Evolutionary conservation across 1,140 invertebrate genomes (phyloP).

Genomic region (Pseudomyrmex flavicornis): DNA sequence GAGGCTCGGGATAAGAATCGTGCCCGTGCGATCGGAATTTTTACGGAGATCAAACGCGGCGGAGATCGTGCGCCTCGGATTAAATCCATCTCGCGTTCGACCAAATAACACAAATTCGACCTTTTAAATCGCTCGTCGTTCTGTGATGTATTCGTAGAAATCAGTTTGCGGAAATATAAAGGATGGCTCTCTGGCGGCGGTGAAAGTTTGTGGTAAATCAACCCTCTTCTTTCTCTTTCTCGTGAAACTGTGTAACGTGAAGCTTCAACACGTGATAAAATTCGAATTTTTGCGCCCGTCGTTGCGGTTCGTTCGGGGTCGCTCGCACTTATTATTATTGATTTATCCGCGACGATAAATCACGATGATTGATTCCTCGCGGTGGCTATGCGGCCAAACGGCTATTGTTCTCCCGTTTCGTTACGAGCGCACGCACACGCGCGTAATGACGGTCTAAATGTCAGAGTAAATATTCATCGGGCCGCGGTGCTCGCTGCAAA

Average conservation of each 20-base stretch:
- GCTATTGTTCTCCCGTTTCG: conserved; percentile 30
- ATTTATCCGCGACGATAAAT: conserved; percentile 41
- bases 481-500: conserved; percentile 14
- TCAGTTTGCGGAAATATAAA: conserved; percentile 2
- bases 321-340: conserved; percentile 13
- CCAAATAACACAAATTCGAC: conserved; percentile 37
- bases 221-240: not conserved
- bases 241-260: not conserved
- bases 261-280: not conserved
- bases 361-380: conserved; percentile 30
- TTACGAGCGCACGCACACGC: not conserved
- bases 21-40: conserved; percentile 43
- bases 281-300: not conserved
- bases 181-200: not conserved
- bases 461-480: conserved; percentile 58
- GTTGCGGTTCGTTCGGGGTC: not conserved
- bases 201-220: not conserved
- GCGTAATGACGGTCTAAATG: conserved; percentile 54
- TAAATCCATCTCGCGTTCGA: conserved; percentile 20
- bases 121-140: not conserved
- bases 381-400: not conserved
- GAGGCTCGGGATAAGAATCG: conserved; percentile 8
- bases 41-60: not conserved
- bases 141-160: conserved; percentile 8
- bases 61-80: conserved; percentile 29